phyloP scores from a whole-genome alignment of 2,888 invertebrate genomes.

The Drosophila borborema region DNA sequence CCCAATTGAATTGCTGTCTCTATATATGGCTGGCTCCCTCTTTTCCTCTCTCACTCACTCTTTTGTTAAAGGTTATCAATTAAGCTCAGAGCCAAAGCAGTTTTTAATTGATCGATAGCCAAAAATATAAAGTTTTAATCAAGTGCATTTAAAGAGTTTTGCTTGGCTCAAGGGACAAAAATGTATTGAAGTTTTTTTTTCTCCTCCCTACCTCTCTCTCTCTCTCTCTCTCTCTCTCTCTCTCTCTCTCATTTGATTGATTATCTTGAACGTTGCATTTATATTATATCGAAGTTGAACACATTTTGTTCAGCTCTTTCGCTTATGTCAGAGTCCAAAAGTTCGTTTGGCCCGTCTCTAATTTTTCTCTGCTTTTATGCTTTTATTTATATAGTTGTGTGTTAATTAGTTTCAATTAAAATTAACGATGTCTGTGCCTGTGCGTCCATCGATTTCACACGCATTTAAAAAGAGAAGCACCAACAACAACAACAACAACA shows the following conservation, averaged over 20 bases:
- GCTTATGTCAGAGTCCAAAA: conserved; percentile 12
- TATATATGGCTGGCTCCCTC: neutral
- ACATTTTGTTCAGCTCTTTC: conserved; percentile 3
- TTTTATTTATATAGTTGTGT: conserved; percentile 52
- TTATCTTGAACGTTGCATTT: conserved; percentile 11
- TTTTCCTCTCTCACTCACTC: conserved; percentile 1
- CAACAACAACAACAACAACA: conserved; percentile 7
- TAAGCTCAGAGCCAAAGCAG: conserved; percentile 35
- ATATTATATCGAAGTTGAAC: conserved; percentile 2
- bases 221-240: too few species aligned
- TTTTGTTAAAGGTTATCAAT: conserved; percentile 52
- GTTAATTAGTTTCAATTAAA: conserved; percentile 80
- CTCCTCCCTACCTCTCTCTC: neutral
- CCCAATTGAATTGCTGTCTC: conserved; percentile 43
- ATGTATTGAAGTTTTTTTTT: conserved; percentile 16
- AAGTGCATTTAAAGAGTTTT: conserved; percentile 47
- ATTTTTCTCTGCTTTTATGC: conserved; percentile 21
- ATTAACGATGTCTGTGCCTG: conserved; percentile 67
- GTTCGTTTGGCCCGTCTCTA: conserved; percentile 14
- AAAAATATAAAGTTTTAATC: conserved; percentile 53
- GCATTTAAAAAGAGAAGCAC: conserved; percentile 57
- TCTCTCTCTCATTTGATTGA: conserved; percentile 35
- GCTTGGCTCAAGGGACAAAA: conserved; percentile 36
- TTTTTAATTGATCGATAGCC: conserved; percentile 70
- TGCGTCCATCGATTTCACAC: conserved; percentile 72